These are phyloP conservation scores for Ceyx melanurus DNA, from an alignment of 2,113 vertebrate species.

Conservation along the genomic window DNA sequence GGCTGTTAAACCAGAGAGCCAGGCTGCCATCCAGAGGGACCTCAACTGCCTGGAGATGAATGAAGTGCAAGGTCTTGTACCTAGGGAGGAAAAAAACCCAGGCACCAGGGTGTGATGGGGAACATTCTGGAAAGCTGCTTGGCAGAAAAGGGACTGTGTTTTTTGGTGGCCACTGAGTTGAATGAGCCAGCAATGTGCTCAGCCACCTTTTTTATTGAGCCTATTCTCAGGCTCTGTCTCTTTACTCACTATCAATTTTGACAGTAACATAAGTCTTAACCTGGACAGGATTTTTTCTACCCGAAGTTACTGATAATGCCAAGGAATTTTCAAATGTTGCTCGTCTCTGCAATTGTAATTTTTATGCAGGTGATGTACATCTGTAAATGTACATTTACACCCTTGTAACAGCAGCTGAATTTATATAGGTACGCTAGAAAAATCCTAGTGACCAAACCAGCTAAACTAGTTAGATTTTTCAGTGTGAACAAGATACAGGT, in stretches of 20 bases:
- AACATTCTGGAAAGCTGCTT: not conserved
- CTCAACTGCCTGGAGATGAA: not conserved
- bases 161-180: not conserved
- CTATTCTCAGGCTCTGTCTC: not conserved
- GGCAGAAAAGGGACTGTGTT: not conserved
- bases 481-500: not conserved
- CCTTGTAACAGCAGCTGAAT: not conserved
- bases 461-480: not conserved
- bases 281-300: not conserved
- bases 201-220: not conserved
- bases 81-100: not conserved
- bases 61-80: not conserved
- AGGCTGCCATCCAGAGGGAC: not conserved
- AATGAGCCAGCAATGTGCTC: accelerated
- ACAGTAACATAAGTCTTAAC: not conserved
- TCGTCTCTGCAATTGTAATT: not conserved
- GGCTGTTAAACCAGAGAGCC: not conserved
- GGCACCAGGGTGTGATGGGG: accelerated
- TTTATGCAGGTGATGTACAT: not conserved
- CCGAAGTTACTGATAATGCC: not conserved
- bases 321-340: not conserved
- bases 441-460: not conserved
- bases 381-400: not conserved
- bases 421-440: not conserved
- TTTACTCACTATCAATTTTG: not conserved